Evolutionary conservation across 2,888 invertebrate genomes (phyloP).

Genomic region (Drosophila neotestacea): DNA sequence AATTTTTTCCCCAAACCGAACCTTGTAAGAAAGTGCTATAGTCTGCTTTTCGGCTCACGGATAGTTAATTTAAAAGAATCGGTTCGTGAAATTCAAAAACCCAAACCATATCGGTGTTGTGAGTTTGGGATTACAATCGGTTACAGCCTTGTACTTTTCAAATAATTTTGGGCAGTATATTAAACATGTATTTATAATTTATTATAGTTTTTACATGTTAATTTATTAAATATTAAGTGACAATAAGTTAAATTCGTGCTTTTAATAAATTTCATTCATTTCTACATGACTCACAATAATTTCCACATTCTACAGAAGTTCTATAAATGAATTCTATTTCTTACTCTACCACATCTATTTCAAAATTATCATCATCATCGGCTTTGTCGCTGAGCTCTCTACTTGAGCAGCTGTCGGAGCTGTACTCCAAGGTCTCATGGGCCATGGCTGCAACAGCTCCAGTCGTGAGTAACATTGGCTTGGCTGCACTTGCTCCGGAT

Average conservation of each 20-base stretch:
- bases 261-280: constrained; percentile 12
- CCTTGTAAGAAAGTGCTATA: too few relatives aligned
- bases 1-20: too few relatives aligned
- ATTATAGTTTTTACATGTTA: constrained; percentile 13
- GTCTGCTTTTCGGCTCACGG: too few relatives aligned
- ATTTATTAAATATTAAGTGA: constrained; percentile 15
- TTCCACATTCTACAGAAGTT: background rate
- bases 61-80: too few relatives aligned
- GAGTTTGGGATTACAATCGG: too few relatives aligned
- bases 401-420: constrained; percentile 78
- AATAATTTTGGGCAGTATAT: background rate
- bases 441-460: constrained; percentile 5
- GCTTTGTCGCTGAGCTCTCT: constrained; percentile 76
- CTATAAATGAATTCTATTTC: background rate
- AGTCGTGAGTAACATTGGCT: constrained; percentile 12
- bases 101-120: too few relatives aligned
- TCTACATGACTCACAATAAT: constrained; percentile 21
- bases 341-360: constrained; percentile 83
- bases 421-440: constrained; percentile 62
- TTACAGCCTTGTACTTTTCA: too few relatives aligned
- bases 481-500: constrained; percentile 20
- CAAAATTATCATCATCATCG: constrained; percentile 79
- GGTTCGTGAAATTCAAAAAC: too few relatives aligned
- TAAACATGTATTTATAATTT: constrained; percentile 9
- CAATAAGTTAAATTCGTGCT: constrained; percentile 57